Percentiles rank a stretch among this genome's conserved stretches.
Evolutionary conservation across 2,113 vertebrate genomes (phyloP).

Genomic region (Silurus asotus): DNA sequence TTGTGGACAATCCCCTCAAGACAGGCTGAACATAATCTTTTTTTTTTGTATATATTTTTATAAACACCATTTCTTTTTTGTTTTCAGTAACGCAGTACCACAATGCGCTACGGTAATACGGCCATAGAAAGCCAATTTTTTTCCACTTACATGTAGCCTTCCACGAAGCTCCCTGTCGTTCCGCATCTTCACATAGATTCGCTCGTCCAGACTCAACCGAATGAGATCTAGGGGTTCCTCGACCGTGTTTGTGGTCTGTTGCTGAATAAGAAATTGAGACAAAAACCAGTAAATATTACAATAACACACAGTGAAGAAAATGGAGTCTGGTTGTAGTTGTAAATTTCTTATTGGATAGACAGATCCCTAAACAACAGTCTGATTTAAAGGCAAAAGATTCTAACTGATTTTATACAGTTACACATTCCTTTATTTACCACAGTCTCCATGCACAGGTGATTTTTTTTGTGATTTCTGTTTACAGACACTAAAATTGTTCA

Average conservation of each 20-base stretch:
- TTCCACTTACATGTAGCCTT: conserved; percentile 84
- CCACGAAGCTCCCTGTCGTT: conserved; percentile 95
- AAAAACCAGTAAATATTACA: no score
- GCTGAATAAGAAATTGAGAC: conserved; percentile 64
- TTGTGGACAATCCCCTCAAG: background rate
- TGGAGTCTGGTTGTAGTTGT: no score
- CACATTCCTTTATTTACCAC: background rate
- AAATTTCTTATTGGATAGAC: no score
- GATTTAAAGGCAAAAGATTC: no score
- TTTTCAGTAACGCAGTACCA: background rate
- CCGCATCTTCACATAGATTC: conserved; percentile 98
- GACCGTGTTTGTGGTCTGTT: conserved; percentile 92
- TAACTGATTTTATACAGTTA: background rate
- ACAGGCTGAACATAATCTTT: background rate
- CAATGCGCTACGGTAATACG: background rate
- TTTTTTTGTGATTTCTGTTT: background rate
- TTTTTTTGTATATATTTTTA: no score
- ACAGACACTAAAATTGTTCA: no score
- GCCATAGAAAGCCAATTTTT: no score
- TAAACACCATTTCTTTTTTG: no score
- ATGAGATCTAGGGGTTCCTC: conserved; percentile 96
- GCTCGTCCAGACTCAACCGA: conserved; percentile 92
- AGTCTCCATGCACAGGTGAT: background rate
- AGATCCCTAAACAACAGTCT: no score
- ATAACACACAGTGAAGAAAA: background rate